Evolutionary conservation across 2,113 vertebrate genomes (phyloP).

Genomic region (Prietella phreatophila): DNA sequence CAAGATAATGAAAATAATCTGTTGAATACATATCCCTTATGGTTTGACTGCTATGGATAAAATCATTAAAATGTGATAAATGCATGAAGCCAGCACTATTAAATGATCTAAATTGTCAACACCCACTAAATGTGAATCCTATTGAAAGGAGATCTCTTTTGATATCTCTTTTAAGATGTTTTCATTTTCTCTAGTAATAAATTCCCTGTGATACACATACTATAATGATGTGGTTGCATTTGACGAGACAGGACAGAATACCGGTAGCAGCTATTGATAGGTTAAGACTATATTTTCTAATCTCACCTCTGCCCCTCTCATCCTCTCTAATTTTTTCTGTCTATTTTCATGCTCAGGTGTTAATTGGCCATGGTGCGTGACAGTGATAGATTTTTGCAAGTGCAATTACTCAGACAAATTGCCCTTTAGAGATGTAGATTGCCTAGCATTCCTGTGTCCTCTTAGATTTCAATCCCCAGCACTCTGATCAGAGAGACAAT

Average conservation of each 20-base stretch:
- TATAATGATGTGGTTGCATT: constrained; percentile 20
- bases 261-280: constrained; percentile 32
- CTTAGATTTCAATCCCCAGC: constrained; percentile 51
- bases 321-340: constrained; percentile 37
- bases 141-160: background rate
- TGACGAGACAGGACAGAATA: constrained; percentile 26
- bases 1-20: background rate
- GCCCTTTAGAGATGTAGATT: constrained; percentile 59
- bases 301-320: constrained; percentile 35
- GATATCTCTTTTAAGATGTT: background rate
- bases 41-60: background rate
- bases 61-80: constrained; percentile 2
- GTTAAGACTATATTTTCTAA: constrained; percentile 39
- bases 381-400: constrained; percentile 59
- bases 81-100: background rate
- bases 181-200: background rate
- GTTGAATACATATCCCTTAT: background rate
- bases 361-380: constrained; percentile 54
- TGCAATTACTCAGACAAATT: constrained; percentile 60
- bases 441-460: constrained; percentile 46
- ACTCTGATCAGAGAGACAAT: constrained; percentile 44
- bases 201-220: constrained; percentile 15
- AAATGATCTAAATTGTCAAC: constrained; percentile 17
- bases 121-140: background rate
- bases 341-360: constrained; percentile 50